phyloP scores from a whole-genome alignment of 2,888 invertebrate species.

The Mycalesis mineus region DNA sequence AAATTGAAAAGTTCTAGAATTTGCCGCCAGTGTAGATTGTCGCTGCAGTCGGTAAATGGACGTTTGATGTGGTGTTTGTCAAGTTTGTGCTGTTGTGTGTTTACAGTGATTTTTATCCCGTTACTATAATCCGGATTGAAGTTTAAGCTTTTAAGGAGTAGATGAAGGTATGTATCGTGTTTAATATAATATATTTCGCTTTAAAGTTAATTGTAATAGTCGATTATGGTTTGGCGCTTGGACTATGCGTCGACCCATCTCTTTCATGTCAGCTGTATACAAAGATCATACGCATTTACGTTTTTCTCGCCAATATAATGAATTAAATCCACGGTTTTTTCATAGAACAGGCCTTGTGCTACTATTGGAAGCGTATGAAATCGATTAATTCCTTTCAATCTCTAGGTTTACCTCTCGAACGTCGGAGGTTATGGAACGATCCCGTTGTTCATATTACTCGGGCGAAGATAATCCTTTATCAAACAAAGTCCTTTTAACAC shows the following conservation, averaged over 20 bases:
- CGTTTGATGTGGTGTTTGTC: conserved; percentile 82
- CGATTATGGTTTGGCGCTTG: conserved; percentile 61
- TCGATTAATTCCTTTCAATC: conserved; percentile 51
- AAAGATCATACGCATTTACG: conserved; percentile 75
- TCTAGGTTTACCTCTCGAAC: conserved; percentile 62
- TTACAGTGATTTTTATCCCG: conserved; percentile 77
- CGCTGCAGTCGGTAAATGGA: conserved; percentile 83
- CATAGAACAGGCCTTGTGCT: conserved; percentile 39
- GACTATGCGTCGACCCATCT: conserved; percentile 63
- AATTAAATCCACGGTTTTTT: conserved; percentile 63
- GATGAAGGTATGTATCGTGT: conserved; percentile 78
- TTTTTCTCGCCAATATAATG: conserved; percentile 57
- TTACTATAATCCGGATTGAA: conserved; percentile 69
- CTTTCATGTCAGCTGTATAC: conserved; percentile 76
- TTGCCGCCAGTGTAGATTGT: conserved; percentile 57
- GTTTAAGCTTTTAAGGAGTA: conserved; percentile 78
- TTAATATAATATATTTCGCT: conserved; percentile 38
- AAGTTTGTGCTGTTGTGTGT: conserved; percentile 81
- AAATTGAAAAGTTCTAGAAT: conserved; percentile 57
- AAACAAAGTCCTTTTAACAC: conserved; percentile 58
- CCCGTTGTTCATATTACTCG: conserved; percentile 62
- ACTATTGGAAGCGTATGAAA: conserved; percentile 35
- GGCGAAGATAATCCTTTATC: conserved; percentile 62
- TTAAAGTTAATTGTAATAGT: conserved; percentile 31
- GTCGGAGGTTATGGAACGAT: conserved; percentile 73